phyloP scores from a whole-genome alignment of 2,888 invertebrate genomes.

The Labia minor region DNA sequence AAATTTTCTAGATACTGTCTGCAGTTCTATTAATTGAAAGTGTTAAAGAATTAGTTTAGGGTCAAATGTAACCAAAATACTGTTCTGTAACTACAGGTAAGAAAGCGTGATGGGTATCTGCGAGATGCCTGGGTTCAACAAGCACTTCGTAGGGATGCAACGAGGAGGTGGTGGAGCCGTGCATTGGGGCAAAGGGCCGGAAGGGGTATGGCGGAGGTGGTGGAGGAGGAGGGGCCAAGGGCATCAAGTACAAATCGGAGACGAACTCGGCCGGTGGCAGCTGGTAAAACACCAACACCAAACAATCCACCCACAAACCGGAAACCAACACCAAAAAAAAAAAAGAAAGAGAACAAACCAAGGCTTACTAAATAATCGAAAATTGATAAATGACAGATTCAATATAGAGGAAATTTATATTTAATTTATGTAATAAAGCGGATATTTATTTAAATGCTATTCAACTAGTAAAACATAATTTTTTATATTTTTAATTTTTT shows the following conservation, averaged over 20 bases:
- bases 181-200: constrained; percentile 28
- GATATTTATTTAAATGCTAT: not conserved
- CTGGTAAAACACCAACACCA: constrained; percentile 36
- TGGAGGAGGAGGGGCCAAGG: constrained; percentile 37
- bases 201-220: constrained; percentile 36
- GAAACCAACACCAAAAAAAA: constrained; percentile 26
- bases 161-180: constrained; percentile 29
- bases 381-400: not conserved
- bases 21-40: too few species aligned
- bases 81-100: constrained; percentile 39
- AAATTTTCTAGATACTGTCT: too few species aligned
- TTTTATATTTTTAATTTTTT: too few species aligned
- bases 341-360: constrained; percentile 35
- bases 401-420: not conserved
- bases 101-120: constrained; percentile 25
- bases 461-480: too few species aligned
- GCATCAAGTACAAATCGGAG: constrained; percentile 60
- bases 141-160: constrained; percentile 28
- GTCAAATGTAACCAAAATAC: constrained; percentile 46
- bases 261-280: constrained; percentile 61
- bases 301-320: constrained; percentile 15
- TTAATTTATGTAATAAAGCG: not conserved
- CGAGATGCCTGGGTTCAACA: constrained; percentile 26
- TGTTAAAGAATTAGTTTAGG: not conserved
- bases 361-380: not conserved